phyloP scores from a whole-genome alignment of 2,797 vertebrate species.

The Podarcis siculus region DNA sequence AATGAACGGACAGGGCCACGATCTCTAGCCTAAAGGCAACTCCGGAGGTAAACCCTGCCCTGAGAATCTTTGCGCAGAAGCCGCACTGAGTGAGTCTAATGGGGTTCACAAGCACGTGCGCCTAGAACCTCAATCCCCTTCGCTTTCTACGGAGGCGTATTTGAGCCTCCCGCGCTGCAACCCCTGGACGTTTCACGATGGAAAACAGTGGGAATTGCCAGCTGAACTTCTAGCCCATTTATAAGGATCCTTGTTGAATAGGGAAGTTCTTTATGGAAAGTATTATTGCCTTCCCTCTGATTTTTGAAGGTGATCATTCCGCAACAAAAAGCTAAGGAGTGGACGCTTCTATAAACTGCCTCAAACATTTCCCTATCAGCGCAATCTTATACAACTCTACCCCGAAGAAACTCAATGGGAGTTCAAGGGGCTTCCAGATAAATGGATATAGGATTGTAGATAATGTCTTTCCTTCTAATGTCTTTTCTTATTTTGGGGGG shows the following conservation, averaged over 20 bases:
- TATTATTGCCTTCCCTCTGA: background rate
- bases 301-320: background rate
- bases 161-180: too few relatives aligned
- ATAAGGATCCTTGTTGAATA: background rate
- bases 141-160: background rate
- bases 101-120: too few relatives aligned
- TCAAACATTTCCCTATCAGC: background rate
- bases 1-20: background rate
- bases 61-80: too few relatives aligned
- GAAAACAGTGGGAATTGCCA: background rate
- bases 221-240: background rate
- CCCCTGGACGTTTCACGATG: background rate
- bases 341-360: too few relatives aligned
- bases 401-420: too few relatives aligned
- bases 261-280: background rate
- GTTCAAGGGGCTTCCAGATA: too few relatives aligned
- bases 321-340: background rate
- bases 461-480: background rate
- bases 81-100: too few relatives aligned
- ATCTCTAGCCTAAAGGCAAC: background rate
- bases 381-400: too few relatives aligned
- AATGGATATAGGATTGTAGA: too few relatives aligned
- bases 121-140: background rate
- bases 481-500: background rate
- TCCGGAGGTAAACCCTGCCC: too few relatives aligned